Base-by-base conservation (phyloP, 2,888 invertebrate species). In the Chalcosyrphus nemorum region DNA sequence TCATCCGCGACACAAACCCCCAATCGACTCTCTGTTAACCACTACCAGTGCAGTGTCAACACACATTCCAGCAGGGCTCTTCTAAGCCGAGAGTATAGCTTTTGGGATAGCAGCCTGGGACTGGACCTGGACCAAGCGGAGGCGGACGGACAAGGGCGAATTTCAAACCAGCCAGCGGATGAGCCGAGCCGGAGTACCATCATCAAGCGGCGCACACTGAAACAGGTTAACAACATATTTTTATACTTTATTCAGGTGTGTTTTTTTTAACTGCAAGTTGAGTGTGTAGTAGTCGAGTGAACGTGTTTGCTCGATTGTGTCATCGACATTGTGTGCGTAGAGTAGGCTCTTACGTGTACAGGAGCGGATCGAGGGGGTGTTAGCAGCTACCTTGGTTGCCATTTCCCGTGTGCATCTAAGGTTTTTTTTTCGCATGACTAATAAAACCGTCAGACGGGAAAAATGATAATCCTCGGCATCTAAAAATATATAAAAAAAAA, bases 171-270 rank as follows among this genome's bases (percentile, higher is more conserved):
- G 43, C 43, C 61, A 68, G 19, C 66, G 68, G 47, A 56, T 74
- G 54, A 80, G 72, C 65, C 13, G 32, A 38, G 27, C 35, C 59
- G 52, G 27, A 45, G 75, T 29, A 50, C 29, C 63, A 56, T 41
- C 43, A n/a, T n/a, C 68, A 56, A 29, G 27, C 71, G 52, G 81
- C 56, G 61, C 68, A 68, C 68, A 57, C 61, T 75, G 24, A 4
- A 70, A 75, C 81, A 81, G 81, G 81, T 81, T 81, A 68, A 75
- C 57, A 61, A 54, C 81, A 76, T 35, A 27, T 15, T 24, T 35
- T 56, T 71, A 27, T 27, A 19, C n/a, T n/a, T n/a, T n/a, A 56
- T 78, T 82, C 82, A 82, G 82, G 82, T 82, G 82, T 68, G 82
- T 82, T 61, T n/a, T n/a, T n/a, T n/a, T n/a, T 21, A 50, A 24